Percentiles rank a stretch among this genome's conserved stretches.
Conservation (phyloP, 2,888 invertebrate species). For the Hyles lineata region DNA sequence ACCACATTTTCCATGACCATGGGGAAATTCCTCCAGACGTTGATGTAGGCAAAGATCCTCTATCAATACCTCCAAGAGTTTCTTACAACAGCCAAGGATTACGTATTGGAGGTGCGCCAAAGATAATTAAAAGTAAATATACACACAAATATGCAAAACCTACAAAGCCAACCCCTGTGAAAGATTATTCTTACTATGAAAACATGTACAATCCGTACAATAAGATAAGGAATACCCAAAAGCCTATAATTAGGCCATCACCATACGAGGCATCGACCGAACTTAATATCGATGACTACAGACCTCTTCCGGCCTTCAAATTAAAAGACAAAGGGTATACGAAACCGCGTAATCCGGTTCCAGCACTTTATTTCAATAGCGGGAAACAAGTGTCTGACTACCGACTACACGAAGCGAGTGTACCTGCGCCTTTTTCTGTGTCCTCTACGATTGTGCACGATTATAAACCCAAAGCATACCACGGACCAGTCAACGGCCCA, state of each 20-base stretch:
- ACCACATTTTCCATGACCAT: constrained; percentile 80
- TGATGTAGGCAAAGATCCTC: constrained; percentile 65
- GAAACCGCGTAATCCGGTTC: constrained; percentile 56
- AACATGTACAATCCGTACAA: constrained; percentile 63
- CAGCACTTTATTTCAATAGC: constrained; percentile 53
- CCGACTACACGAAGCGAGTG: constrained; percentile 57
- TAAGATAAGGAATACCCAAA: constrained; percentile 56
- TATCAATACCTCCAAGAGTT: constrained; percentile 66
- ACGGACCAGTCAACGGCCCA: constrained; percentile 46
- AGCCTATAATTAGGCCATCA: constrained; percentile 51
- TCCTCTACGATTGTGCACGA: constrained; percentile 74
- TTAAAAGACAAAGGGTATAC: constrained; percentile 59
- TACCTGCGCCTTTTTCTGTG: constrained; percentile 66
- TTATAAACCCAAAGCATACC: constrained; percentile 64
- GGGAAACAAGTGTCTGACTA: constrained; percentile 61
- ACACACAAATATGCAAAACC: constrained; percentile 60
- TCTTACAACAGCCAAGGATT: constrained; percentile 73
- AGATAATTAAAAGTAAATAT: constrained; percentile 60
- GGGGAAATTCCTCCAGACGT: constrained; percentile 73
- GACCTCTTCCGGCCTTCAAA: constrained; percentile 62
- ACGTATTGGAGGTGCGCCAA: constrained; percentile 55
- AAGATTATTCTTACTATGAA: constrained; percentile 77
- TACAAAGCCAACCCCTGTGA: constrained; percentile 53
- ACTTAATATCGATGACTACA: constrained; percentile 58
- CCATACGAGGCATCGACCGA: constrained; percentile 50